Conservation (phyloP, 2,113 vertebrate species). For the Microtus ochrogaster region DNA sequence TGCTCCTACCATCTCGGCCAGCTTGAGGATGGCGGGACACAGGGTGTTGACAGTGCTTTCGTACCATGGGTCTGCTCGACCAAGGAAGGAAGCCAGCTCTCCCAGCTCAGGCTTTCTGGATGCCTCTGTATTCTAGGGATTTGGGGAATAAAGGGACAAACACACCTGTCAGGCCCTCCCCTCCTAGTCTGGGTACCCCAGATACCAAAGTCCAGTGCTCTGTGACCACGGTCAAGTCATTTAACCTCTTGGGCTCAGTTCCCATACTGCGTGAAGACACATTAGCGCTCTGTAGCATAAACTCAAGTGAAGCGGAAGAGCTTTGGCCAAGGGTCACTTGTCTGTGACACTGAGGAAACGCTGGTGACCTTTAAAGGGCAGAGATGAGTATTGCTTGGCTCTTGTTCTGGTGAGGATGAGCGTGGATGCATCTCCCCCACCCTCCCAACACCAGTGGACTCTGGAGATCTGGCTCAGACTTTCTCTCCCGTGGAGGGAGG, state of each 20-base stretch:
- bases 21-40: slow-evolving; percentile 91
- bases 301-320: background rate
- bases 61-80: slow-evolving; percentile 94
- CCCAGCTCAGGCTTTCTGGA: slow-evolving; percentile 75
- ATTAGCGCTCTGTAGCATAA: background rate
- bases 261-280: background rate
- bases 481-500: background rate
- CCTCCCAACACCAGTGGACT: background rate
- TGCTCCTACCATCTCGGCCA: slow-evolving; percentile 91
- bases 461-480: background rate
- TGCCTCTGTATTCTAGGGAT: background rate
- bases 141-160: background rate
- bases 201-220: background rate
- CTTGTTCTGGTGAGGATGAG: background rate
- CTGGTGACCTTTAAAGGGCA: background rate
- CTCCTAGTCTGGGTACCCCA: background rate
- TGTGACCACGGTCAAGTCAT: background rate
- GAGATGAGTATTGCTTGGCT: background rate
- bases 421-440: accelerated
- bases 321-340: background rate
- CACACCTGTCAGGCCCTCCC: accelerated
- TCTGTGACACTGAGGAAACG: background rate
- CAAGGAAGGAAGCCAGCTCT: slow-evolving; percentile 92
- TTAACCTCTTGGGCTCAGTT: background rate
- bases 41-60: slow-evolving; percentile 92